Evolutionary conservation across 2,888 invertebrate species (phyloP), one percentile per base, ranked within the genome.

Genomic region (Protula sp.): DNA sequence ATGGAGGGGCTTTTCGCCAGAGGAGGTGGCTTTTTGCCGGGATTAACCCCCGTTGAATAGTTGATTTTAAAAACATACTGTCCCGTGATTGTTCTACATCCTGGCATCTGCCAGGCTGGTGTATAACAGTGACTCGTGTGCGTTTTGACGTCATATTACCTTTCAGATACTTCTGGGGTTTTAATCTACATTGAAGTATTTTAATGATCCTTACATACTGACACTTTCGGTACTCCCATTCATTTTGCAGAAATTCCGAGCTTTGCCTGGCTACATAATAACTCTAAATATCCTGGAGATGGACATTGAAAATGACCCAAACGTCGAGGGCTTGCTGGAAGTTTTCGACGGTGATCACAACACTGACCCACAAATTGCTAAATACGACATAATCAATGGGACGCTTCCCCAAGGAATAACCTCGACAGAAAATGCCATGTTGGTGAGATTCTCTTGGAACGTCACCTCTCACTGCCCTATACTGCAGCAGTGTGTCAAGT

Each of bases 231-330:
- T n/a, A n/a, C n/a, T n/a, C n/a, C n/a, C n/a, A n/a, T n/a, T n/a
- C n/a, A n/a, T n/a, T n/a, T n/a, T n/a, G n/a, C 58, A 76, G 76
- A 63, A 30, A 48, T 74, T 70, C 55, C 38, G 29, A 26, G 70
- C 74, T 5, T n/a, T 29, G 1, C 3, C 2, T 22, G 91, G 89
- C 3, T 90, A 92, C 72, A 87, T 90, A 2, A 80, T 97, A 31
- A 94, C 95, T 0, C 83, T 95, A 50, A 90, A 90, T 74, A 90
- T 94, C 74, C 84, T 93, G 56, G 87, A 91, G 78, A 87, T 93
- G 76, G 85, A 87, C 61, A 88, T 91, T 19, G 81, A 82, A 56
- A 72, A 74, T 2, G 67, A 69, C 22, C n/a, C n/a, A n/a, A n/a
- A n/a, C n/a, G 88, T 88, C 72, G 89, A 90, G 72, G 90, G 73